phyloP scores from a whole-genome alignment of 2,113 vertebrate genomes.

The Raja brachyura region DNA sequence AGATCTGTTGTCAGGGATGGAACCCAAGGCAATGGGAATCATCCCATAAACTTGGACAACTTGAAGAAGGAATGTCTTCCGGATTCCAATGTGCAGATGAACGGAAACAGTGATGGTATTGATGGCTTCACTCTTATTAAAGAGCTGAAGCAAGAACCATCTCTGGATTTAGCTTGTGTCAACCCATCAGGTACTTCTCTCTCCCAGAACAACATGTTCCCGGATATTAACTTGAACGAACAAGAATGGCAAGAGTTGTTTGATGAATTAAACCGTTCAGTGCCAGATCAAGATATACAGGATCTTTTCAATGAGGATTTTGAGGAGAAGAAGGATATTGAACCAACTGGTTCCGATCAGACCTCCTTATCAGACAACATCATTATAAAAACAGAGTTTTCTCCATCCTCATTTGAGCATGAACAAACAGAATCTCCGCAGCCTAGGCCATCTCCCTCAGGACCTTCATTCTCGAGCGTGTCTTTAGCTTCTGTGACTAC shows the following conservation, averaged over 20 bases:
- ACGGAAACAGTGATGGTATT: conserved; percentile 57
- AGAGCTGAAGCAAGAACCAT: conserved; percentile 90
- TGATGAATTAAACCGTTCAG: conserved; percentile 88
- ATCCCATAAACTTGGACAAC: conserved; percentile 54
- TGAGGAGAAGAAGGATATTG: conserved; percentile 85
- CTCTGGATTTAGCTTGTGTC: conserved; percentile 85
- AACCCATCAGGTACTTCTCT: conserved; percentile 66
- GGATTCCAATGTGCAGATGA: conserved; percentile 54
- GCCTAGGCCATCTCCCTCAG: conserved; percentile 70
- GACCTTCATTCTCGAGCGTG: conserved; percentile 66
- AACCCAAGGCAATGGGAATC: conserved; percentile 63
- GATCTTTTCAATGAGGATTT: conserved; percentile 93
- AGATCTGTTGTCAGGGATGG: conserved; percentile 60
- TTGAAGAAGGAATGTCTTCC: conserved; percentile 52
- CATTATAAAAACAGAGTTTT: conserved; percentile 83
- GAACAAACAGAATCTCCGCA: conserved; percentile 80
- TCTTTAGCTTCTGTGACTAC: conserved; percentile 66
- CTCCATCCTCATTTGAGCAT: conserved; percentile 75
- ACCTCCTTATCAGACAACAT: conserved; percentile 64
- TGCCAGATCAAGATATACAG: conserved; percentile 91
- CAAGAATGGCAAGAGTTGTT: conserved; percentile 98
- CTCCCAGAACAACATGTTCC: conserved; percentile 79
- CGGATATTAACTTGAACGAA: conserved; percentile 92
- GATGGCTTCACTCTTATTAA: conserved; percentile 69
- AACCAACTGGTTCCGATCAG: conserved; percentile 62